Evolutionary conservation across 2,888 invertebrate species (phyloP), one percentile per base, ranked within the genome.

Genomic region (Cheilosia urbana): DNA sequence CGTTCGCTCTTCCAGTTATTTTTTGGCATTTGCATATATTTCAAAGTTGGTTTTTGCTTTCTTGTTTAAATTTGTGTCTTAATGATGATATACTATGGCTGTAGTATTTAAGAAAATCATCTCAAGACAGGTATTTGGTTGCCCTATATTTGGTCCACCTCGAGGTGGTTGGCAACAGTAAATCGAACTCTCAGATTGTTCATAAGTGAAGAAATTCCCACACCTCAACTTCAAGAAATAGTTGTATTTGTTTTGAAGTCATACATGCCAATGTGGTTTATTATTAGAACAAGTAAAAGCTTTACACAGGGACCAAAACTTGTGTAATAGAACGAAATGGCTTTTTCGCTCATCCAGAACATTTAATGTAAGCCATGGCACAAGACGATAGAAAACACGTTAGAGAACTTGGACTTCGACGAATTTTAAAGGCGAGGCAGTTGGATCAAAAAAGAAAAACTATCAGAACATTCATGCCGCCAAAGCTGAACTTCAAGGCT

Each of bases 291-390:
- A 11, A 58, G 15, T 40, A 42, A 40, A 34, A 1, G 21, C 40
- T 58, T 58, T 4, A 58, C 45, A 47, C 17, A 45, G 4, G 62
- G 45, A 45, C 62, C 45, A 62, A 45, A 47, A 45, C 62, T 62
- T 62, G 62, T 62, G 3, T 62, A 45, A 24, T 53, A 24, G n/a
- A 42, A 42, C 15, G 42, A 42, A n/a, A n/a, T 42, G n/a, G 15
- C 6, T 53, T 21, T 19, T 53, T 15, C 24, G 27, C 53, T 1
- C 49, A 49, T 11, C 19, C 49, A 13, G 49, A 49, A 21, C 49
- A 49, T 49, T 49, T 49, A 21, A 49, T 49, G 49, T 27, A 27
- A 53, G 53, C 53, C n/a, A 53, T 53, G 15, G n/a, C 53, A 11
- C 21, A 49, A 13, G 49, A 21, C 49, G 11, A 21, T 49, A 49